Conservation (phyloP, 2,888 invertebrate genomes). For the Chrysomela aeneicollis region DNA sequence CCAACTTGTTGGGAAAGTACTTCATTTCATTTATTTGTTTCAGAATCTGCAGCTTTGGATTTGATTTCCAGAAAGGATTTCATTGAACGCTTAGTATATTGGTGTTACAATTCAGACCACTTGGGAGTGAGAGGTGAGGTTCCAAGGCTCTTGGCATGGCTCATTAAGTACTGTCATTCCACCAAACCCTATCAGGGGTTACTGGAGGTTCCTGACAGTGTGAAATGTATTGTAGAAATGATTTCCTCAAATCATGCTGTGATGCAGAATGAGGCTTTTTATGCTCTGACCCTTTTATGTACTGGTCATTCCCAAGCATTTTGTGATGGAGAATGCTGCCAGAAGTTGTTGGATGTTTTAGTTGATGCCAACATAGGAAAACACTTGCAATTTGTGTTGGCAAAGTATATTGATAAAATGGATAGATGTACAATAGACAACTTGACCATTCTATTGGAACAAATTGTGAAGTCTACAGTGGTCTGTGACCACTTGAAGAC, state of each 20-base stretch:
- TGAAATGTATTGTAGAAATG: constrained; percentile 83
- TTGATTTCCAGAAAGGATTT: constrained; percentile 71
- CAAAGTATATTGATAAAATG: constrained; percentile 56
- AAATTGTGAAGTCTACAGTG: constrained; percentile 44
- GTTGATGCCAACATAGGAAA: constrained; percentile 55
- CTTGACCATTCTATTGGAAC: constrained; percentile 53
- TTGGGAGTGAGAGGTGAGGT: constrained; percentile 87
- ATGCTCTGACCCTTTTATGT: constrained; percentile 73
- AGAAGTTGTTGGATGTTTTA: constrained; percentile 39
- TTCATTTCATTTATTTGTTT: constrained; percentile 35
- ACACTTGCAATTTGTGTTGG: constrained; percentile 53
- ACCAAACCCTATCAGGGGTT: constrained; percentile 56
- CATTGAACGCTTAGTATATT: constrained; percentile 73
- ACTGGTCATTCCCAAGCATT: constrained; percentile 52
- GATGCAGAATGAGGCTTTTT: constrained; percentile 87
- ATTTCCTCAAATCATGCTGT: constrained; percentile 81
- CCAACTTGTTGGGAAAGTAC: constrained; percentile 22
- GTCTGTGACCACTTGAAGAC: constrained; percentile 50
- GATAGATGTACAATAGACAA: constrained; percentile 54
- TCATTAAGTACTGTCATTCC: constrained; percentile 73
- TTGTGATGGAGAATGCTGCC: constrained; percentile 26
- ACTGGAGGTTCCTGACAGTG: constrained; percentile 71
- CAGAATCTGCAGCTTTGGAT: constrained; percentile 75
- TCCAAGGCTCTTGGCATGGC: constrained; percentile 79
- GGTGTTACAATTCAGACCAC: constrained; percentile 81